Base-by-base conservation (phyloP, 2,888 invertebrate species). In the Scrobipalpa atriplicella region DNA sequence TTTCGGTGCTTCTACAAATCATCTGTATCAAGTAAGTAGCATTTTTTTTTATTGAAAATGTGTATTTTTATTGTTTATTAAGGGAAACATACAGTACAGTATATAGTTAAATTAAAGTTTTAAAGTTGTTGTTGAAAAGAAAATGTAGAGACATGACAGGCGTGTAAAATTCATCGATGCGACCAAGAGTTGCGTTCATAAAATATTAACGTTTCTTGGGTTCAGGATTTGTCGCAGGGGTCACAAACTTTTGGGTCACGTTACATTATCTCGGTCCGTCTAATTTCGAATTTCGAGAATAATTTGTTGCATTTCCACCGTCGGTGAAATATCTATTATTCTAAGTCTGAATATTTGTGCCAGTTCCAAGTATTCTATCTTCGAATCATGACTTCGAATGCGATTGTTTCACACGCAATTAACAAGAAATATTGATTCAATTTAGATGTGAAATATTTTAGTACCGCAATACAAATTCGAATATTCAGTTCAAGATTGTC, bases 171-270 rank as follows among this genome's bases (percentile, higher is more conserved):
- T 83, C 18, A 82, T 78, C 74, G 69, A 73, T 76, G 69, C 69
- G 73, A 79, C 78, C 78, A 71, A 82, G 81, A 81, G 76, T 80
- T 76, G 75, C 54, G 64, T 75, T 78, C 71, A 75, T 82, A 75
- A 80, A 85, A 80, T 81, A 84, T 84, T 79, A 77, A 79, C 73
- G 76, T 69, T 68, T 72, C 76, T 56, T 47, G 65, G 73, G 77
- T 75, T 72, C 69, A 70, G 71, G 74, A 76, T 78, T 70, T 72
- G 18, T 54, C 38, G 78, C 77, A 75, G 76, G 71, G 74, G 75
- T 73, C 70, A 66, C 68, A 73, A 82, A 81, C 73, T 80, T 75
- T 76, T 51, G 72, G 74, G 73, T 73, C 75, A 13, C 29, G 60
- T 68, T 29, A 58, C 60, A 66, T 68, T 56, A 66, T 66, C 39